Base-by-base conservation (phyloP, 2,113 vertebrate genomes). In the Mesitornis unicolor region DNA sequence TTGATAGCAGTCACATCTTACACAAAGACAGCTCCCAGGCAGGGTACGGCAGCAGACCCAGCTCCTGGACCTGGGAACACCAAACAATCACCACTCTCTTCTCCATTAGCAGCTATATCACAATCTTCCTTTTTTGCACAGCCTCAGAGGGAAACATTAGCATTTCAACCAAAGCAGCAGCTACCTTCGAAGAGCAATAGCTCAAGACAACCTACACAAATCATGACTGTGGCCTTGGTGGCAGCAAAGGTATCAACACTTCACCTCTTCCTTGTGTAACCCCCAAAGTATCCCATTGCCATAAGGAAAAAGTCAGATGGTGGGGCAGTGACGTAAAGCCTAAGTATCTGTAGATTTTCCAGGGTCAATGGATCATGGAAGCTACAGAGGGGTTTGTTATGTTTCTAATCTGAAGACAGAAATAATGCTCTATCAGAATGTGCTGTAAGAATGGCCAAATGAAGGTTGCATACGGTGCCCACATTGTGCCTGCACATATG, bases 221-320 rank as follows among this genome's bases (percentile, higher is more conserved):
- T 28, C 19, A 47, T 53, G 51, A 20, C 56, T 28, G n/a, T 35
- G 26, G 57, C 31, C 10, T 67, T 1, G 0, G 50, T n/a, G 20
- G 42, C 51, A 78, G 21, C 1, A 1, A 60, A 71, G 13, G 7
- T 48, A 42, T 42, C 1, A 1, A n/a, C 1, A 3, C 7, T 10
- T 63, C 28, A 56, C 22, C 69, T 69, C 43, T 50, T 69, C 45
- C 42, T 57, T 10, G 4, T 31, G n/a, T 59, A 47, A 53, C 13
- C 12, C 9, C 10, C 13, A 7, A 24, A 16, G 28, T 42, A 67
- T 18, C 36, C 28, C 15, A 29, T 15, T 59, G 14, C 9, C n/a
- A 35, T 35, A 57, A 64, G 26, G 33, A 85, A 81, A 47, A 9
- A n/a, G 13, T 25, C 40, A 73, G 26, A 38, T 11, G 1, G 18